These are phyloP conservation scores for Ambastaia sidthimunki DNA, from an alignment of 2,797 vertebrate genomes.

Conservation along the genomic window DNA sequence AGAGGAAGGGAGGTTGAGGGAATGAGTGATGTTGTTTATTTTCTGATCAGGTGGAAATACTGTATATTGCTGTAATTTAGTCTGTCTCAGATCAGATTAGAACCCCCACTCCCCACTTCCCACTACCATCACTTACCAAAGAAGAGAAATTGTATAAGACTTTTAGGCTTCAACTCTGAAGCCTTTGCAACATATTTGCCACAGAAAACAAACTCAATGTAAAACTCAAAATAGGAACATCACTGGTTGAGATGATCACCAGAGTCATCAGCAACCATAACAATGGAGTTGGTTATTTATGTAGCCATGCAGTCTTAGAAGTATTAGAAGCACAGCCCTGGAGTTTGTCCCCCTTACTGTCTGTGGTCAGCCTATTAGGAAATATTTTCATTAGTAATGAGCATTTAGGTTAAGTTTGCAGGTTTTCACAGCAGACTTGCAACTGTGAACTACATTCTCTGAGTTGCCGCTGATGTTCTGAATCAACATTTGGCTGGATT, in stretches of 20 bases:
- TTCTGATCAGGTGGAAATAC: constrained; percentile 6
- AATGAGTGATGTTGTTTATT: constrained; percentile 7
- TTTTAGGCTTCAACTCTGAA: background rate
- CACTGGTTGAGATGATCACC: background rate
- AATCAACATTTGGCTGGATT: background rate
- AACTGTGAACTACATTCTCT: background rate
- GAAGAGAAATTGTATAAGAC: background rate
- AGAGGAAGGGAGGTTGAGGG: constrained; percentile 21
- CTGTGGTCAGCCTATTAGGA: background rate
- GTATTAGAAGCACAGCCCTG: background rate
- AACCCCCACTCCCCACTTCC: background rate
- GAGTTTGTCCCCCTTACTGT: background rate
- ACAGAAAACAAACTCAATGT: too few relatives aligned
- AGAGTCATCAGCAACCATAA: background rate
- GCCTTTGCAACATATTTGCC: too few relatives aligned
- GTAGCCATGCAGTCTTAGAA: background rate
- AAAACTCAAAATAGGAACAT: background rate
- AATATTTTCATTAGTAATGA: too few relatives aligned
- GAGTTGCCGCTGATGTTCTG: background rate
- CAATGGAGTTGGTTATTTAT: background rate
- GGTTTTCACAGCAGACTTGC: background rate
- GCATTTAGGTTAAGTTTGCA: background rate
- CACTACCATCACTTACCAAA: background rate
- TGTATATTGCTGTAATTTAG: background rate
- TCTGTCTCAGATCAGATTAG: background rate